Evolutionary conservation across 2,888 invertebrate genomes (phyloP).

Genomic region (Dolichomitus sp.): DNA sequence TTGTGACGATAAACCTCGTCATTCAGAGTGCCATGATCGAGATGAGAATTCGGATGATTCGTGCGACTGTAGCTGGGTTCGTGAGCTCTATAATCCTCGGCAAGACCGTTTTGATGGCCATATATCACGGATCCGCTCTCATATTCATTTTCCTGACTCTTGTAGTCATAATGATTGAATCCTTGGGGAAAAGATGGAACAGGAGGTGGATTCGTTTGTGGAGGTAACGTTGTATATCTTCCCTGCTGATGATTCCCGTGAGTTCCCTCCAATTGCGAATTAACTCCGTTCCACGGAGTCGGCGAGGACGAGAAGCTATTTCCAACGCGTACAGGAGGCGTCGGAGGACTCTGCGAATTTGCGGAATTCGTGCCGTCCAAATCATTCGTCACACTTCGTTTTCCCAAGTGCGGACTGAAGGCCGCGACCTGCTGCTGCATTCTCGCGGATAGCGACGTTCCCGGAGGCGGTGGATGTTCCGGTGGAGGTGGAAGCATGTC

Average conservation of each 20-base stretch:
- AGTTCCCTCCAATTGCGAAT: slow-evolving; percentile 69
- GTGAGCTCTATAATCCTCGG: slow-evolving; percentile 78
- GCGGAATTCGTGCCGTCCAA: slow-evolving; percentile 78
- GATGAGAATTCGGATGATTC: slow-evolving; percentile 75
- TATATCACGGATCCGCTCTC: slow-evolving; percentile 85
- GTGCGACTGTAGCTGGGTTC: slow-evolving; percentile 75
- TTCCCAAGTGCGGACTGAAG: slow-evolving; percentile 83
- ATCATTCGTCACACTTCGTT: slow-evolving; percentile 80
- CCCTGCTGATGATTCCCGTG: slow-evolving; percentile 72
- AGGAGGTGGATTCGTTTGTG: slow-evolving; percentile 83
- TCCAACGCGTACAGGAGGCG: slow-evolving; percentile 81
- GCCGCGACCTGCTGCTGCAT: slow-evolving; percentile 76
- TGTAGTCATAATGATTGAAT: slow-evolving; percentile 83
- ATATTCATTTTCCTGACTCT: slow-evolving; percentile 83
- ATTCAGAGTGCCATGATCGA: slow-evolving; percentile 78
- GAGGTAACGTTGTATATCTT: slow-evolving; percentile 83
- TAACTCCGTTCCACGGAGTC: slow-evolving; percentile 79
- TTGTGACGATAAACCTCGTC: slow-evolving; percentile 83
- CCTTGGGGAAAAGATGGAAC: slow-evolving; percentile 83
- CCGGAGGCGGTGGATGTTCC: slow-evolving; percentile 88
- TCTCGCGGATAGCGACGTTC: slow-evolving; percentile 77
- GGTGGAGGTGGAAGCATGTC: slow-evolving; percentile 90
- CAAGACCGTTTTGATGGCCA: slow-evolving; percentile 82
- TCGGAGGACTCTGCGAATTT: slow-evolving; percentile 83
- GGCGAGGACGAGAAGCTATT: slow-evolving; percentile 80